A percentile compares a stretch with the other conserved stretches of the same genome.
These are phyloP conservation scores for Leucoma salicis DNA, from an alignment of 2,888 invertebrate species.

Conservation along the genomic window DNA sequence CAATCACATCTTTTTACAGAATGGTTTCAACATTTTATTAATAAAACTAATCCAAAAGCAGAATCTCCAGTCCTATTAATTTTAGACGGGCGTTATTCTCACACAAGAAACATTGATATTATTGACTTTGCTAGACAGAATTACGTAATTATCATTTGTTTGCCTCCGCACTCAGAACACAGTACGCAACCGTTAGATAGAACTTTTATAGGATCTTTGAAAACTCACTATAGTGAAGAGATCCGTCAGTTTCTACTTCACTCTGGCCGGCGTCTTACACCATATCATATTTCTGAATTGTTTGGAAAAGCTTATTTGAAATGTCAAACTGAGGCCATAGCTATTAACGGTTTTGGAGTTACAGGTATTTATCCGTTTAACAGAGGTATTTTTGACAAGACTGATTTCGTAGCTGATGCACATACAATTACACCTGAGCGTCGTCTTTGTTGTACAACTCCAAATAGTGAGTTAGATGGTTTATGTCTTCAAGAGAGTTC, in stretches of 20 bases:
- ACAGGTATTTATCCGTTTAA: neutral
- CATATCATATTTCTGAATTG: neutral
- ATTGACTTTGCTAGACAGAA: no score
- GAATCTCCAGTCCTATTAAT: no score
- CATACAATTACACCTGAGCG: no score
- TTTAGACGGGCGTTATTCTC: no score
- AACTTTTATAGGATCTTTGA: neutral
- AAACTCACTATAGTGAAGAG: neutral
- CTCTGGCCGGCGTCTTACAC: neutral
- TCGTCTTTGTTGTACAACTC: no score
- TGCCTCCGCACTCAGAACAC: neutral
- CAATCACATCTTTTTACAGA: neutral
- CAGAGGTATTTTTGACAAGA: neutral
- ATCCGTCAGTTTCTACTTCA: neutral
- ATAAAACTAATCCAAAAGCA: no score
- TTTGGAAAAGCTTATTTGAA: neutral
- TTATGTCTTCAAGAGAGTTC: no score
- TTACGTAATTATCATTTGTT: neutral
- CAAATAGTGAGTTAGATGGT: no score
- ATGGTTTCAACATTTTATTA: constrained; percentile 1
- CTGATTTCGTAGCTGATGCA: neutral
- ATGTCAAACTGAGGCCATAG: neutral
- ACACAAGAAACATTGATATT: no score
- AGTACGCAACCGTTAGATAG: neutral
- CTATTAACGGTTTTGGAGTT: neutral